phyloP scores from a whole-genome alignment of 2,888 invertebrate species.

The Eristalis intricaria region DNA sequence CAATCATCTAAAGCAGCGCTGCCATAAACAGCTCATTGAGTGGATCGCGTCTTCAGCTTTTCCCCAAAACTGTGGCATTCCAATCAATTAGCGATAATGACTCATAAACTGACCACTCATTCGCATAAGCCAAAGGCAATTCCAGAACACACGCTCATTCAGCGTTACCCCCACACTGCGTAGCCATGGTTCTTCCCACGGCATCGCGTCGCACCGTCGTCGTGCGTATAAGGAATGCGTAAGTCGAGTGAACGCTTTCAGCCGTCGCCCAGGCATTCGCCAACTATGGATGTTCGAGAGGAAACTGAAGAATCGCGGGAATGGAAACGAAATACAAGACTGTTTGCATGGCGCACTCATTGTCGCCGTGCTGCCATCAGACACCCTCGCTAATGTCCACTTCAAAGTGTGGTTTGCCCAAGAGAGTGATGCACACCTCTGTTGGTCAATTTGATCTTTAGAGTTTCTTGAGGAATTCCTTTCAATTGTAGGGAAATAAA shows the following conservation, averaged over 20 bases:
- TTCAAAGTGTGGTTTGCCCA: constrained; percentile 43
- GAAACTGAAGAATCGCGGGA: constrained; percentile 68
- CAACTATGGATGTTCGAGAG: constrained; percentile 27
- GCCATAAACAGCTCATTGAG: too few species aligned
- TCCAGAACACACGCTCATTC: constrained; percentile 8
- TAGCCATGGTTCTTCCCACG: constrained; percentile 58
- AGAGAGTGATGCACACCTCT: constrained; percentile 43
- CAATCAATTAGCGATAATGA: constrained; percentile 2
- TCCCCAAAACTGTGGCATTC: neutral
- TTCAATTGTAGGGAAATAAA: neutral
- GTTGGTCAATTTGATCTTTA: constrained; percentile 23
- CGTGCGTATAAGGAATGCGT: constrained; percentile 67
- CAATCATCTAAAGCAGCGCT: too few species aligned
- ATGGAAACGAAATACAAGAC: constrained; percentile 29
- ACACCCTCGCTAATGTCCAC: constrained; percentile 48
- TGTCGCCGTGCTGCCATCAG: constrained; percentile 21
- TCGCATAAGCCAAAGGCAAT: constrained; percentile 28
- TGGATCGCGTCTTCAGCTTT: too few species aligned
- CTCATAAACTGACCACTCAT: constrained; percentile 6
- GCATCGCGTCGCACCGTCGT: constrained; percentile 55
- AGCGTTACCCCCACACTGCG: neutral
- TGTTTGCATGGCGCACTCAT: constrained; percentile 4
- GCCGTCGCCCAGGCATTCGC: constrained; percentile 24
- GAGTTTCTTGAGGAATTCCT: constrained; percentile 15
- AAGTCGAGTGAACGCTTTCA: constrained; percentile 52